Conservation (phyloP, 2,113 vertebrate species). For the Callithrix jacchus region DNA sequence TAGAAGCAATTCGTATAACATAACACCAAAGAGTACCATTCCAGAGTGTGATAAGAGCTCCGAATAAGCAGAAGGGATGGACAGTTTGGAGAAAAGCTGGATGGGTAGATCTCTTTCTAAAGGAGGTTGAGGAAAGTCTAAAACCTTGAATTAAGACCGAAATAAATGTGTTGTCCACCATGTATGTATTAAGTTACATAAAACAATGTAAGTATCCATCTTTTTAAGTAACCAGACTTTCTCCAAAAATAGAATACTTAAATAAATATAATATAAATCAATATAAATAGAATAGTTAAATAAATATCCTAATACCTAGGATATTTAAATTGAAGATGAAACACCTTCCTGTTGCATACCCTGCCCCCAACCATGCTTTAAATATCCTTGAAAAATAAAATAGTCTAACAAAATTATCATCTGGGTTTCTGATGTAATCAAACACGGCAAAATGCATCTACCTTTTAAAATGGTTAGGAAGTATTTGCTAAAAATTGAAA, state of each 20-base stretch:
- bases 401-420: background rate
- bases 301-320: background rate
- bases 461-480: constrained; percentile 2
- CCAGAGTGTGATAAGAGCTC: background rate
- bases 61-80: background rate
- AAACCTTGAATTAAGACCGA: background rate
- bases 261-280: background rate
- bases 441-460: background rate
- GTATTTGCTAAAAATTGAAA: constrained; percentile 23
- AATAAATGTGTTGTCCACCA: background rate
- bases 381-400: constrained; percentile 21
- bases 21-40: background rate
- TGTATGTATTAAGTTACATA: background rate
- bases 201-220: background rate
- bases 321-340: background rate
- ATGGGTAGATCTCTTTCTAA: background rate
- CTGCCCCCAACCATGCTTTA: background rate
- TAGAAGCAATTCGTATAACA: background rate
- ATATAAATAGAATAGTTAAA: background rate
- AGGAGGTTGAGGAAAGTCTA: background rate
- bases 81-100: fast-evolving
- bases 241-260: background rate
- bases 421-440: background rate
- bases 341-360: background rate
- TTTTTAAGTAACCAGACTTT: background rate